A percentile compares a stretch with the other conserved stretches of the same genome.
Conservation (phyloP, 2,797 vertebrate species). For the Emydoidea blandingii region DNA sequence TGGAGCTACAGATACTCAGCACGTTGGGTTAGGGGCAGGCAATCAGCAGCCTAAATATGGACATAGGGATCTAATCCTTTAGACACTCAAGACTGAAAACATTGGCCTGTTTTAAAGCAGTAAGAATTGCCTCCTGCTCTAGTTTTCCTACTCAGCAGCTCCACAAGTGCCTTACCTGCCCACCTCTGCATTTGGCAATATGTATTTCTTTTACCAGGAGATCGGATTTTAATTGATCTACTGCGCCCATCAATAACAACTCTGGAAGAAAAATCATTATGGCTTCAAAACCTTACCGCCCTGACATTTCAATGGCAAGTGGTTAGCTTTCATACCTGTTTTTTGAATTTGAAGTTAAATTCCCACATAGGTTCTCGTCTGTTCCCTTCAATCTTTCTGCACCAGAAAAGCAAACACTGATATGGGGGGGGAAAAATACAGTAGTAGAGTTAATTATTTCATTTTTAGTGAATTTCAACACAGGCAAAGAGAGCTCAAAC, state of each 20-base stretch:
- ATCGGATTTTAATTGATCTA: neutral
- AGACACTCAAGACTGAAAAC: neutral
- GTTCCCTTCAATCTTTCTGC: constrained; percentile 90
- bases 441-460: neutral
- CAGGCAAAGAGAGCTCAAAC: constrained; percentile 10
- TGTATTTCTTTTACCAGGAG: neutral
- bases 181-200: neutral
- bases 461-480: constrained; percentile 1
- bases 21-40: neutral
- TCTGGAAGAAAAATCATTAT: neutral
- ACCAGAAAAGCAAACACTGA: constrained; percentile 97
- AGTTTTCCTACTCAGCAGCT: neutral
- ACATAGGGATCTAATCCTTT: neutral
- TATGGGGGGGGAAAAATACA: constrained; percentile 6
- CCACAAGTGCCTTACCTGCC: neutral
- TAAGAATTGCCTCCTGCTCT: neutral
- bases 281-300: neutral
- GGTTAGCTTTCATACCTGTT: constrained; percentile 85
- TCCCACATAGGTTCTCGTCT: constrained; percentile 94
- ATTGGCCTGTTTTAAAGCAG: neutral
- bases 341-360: constrained; percentile 98
- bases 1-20: neutral
- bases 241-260: neutral
- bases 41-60: neutral
- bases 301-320: neutral